These are phyloP conservation scores for Prolemur simus DNA, from an alignment of 2,113 vertebrate species.

Conservation along the genomic window DNA sequence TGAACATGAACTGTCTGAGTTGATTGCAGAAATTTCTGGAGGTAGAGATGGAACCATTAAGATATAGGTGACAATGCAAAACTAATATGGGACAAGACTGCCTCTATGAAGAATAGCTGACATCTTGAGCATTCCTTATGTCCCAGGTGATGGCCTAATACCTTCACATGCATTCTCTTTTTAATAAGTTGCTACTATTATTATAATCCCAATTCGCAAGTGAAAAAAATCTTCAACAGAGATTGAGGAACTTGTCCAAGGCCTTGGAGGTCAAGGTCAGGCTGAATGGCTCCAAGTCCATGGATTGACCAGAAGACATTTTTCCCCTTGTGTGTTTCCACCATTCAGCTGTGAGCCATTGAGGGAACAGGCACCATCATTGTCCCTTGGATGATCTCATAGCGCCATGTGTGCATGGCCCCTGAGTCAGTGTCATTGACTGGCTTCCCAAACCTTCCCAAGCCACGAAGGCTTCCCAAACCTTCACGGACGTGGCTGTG, in stretches of 20 bases:
- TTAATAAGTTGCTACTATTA: background rate
- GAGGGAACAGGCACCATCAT: fast-evolving
- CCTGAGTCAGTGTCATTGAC: background rate
- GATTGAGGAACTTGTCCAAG: background rate
- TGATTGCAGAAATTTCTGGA: background rate
- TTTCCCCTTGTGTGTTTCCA: background rate
- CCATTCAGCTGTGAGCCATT: no score
- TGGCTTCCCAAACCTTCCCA: background rate
- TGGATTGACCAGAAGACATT: background rate
- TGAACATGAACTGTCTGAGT: background rate
- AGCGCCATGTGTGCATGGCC: no score
- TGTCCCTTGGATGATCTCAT: background rate
- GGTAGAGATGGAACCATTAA: background rate
- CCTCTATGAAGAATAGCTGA: background rate
- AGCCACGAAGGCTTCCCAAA: background rate
- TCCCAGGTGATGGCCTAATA: background rate
- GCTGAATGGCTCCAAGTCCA: background rate
- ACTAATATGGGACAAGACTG: background rate
- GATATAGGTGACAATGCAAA: background rate
- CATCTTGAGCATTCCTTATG: background rate
- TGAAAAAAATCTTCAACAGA: no score
- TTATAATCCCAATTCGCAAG: background rate
- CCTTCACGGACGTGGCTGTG: background rate
- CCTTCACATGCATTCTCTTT: background rate
- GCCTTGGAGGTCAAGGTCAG: background rate